Base-by-base conservation (phyloP, 37 sponge, comb jelly and placozoan genomes). In the Chondrosia reniformis region DNA sequence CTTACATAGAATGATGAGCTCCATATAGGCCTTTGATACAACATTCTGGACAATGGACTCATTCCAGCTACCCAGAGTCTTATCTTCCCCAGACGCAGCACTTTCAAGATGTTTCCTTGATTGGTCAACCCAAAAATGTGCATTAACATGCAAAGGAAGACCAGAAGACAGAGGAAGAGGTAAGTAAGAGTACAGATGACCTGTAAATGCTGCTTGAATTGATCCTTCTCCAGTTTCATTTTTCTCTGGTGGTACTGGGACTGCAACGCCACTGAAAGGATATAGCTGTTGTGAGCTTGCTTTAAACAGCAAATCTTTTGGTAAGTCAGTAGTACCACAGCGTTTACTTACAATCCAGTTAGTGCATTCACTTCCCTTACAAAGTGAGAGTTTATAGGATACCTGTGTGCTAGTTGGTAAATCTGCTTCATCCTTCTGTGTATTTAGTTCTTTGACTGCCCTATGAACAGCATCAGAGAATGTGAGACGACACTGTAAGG, bases 111-210 rank as follows among this genome's bases (percentile, higher is more conserved):
- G 89, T 52, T 83, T 88, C 4, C 91, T 55, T 34, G 91, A 86
- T 19, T 78, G 82, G 72, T 90, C 91, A 46, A 90, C 76, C 41
- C 62, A 34, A 42, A 90, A 90, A 33, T 90, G 86, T 2, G 80
- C 91, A 82, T 90, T 90, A 28, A 90, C 34, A 76, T 86, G 87
- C 67, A 83, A 86, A 27, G 91, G 91, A 36, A 90, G 24, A 21
- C 63, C 31, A n/a, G 62, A 80, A 3, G 21, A 9, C 45, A 78
- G 17, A 24, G 83, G 83, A 34, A 90, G 55, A 41, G 91, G 91
- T 10, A 90, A 39, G 57, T 64, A 82, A 80, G 86, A 82, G 45
- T 80, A 90, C 30, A 83, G 34, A 25, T 22, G 0, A 44, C 75
- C 79, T 17, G 72, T 69, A 24, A 69, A 69, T 21, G 40, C 22